phyloP scores from a whole-genome alignment of 2,113 vertebrate genomes.

The Laticauda colubrina region DNA sequence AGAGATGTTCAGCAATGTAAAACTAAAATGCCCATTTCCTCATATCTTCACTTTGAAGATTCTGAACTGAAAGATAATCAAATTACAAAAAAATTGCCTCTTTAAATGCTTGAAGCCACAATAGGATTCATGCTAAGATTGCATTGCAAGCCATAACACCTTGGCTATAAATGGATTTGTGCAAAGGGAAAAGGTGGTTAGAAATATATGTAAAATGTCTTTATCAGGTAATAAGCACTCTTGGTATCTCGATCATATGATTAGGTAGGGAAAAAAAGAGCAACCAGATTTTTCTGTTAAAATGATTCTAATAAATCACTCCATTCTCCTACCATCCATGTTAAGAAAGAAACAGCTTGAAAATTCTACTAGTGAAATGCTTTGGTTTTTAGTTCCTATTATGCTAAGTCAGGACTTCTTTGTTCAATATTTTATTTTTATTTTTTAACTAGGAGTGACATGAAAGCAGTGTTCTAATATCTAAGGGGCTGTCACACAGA shows the following conservation, averaged over 20 bases:
- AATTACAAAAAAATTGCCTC: conserved; percentile 30
- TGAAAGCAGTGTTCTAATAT: no score
- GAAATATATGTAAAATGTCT: conserved; percentile 54
- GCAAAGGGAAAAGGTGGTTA: conserved; percentile 23
- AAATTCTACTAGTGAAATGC: conserved; percentile 49
- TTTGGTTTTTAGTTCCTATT: conserved; percentile 14
- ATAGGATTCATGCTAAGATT: conserved; percentile 45
- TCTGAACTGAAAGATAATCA: rapidly evolving
- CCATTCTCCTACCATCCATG: conserved; percentile 50
- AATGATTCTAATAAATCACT: conserved; percentile 65
- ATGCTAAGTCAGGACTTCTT: neutral
- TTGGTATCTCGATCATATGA: conserved; percentile 20
- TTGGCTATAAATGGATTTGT: conserved; percentile 39
- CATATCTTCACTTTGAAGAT: conserved; percentile 6
- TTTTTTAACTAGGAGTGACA: no score
- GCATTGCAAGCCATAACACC: conserved; percentile 27
- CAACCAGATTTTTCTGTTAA: conserved; percentile 53
- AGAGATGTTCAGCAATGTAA: neutral
- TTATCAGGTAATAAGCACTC: conserved; percentile 50
- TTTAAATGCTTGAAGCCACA: conserved; percentile 23
- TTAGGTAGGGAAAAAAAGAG: conserved; percentile 27
- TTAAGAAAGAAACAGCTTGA: conserved; percentile 47
- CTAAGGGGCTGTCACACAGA: neutral
- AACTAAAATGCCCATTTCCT: neutral
- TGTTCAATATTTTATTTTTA: no score